Evolutionary conservation across 2,888 invertebrate species (phyloP), one percentile per base, ranked within the genome.

Genomic region (Cremastinae sp.): DNA sequence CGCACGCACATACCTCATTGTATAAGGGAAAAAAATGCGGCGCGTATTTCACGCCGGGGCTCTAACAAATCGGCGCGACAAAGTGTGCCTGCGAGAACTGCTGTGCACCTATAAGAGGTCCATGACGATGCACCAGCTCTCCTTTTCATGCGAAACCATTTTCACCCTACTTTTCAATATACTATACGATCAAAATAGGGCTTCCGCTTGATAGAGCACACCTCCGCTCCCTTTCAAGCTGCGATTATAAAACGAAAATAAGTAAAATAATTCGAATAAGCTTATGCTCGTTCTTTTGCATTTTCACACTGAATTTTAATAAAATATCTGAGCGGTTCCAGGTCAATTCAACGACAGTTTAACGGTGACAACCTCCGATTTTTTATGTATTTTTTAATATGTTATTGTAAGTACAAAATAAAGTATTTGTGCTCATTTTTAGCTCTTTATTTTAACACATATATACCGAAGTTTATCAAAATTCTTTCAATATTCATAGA

Each of bases 21-120:
- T 47, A n/a, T 18, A 36, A n/a, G 18, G 51, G 12, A 36, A 49
- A 51, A n/a, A 14, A 18, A 8, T 51, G 16, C 36, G 36, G 54
- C 36, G 12, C 53, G 61, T 49, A 56, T 20, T 53, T 61, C 54
- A 45, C 45, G 20, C 66, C 56, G 14, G 51, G 8, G 16, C 54
- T 58, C 71, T 58, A 61, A 76, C 71, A 76, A 76, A 74, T 76
- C 68, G 59, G 41, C 41, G 41, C 54, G 51, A 62, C 76, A 62
- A 66, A 68, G 51, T 49, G 51, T 18, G 16, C 7, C 5, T 28
- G 28, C 28, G 28, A 28, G 28, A 49, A 49, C 28, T 1, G 14
- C 12, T 34, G 20, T 36, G 58, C 49, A 14, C 14, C 14, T 49
- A 28, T 14, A 47, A 20, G 51, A 20, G 36, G 12, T 10, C 53